Percentiles rank a stretch among this genome's conserved stretches.
Evolutionary conservation across 1,140 invertebrate species (phyloP).

Genomic region (Atta cephalotes): DNA sequence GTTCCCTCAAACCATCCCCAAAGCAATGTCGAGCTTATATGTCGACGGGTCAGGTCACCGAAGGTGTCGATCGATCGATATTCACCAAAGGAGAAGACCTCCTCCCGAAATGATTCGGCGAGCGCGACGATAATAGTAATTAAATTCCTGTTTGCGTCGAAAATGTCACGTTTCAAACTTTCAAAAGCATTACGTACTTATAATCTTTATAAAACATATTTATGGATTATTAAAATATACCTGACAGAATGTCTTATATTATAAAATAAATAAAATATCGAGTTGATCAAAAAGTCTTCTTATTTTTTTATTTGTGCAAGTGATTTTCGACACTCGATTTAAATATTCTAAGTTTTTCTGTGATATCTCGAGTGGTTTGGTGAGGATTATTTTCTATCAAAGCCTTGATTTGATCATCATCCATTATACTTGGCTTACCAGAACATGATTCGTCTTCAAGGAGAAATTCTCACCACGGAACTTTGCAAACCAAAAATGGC

Average conservation of each 20-base stretch:
- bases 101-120: conserved; percentile 10
- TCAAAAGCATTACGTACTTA: background rate
- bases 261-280: too few relatives aligned
- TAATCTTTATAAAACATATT: background rate
- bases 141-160: conserved; percentile 36
- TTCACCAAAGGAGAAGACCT: conserved; percentile 20
- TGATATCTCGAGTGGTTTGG: too few relatives aligned
- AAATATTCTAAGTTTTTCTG: too few relatives aligned
- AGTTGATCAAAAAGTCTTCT: too few relatives aligned
- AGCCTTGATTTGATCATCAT: too few relatives aligned
- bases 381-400: too few relatives aligned
- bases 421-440: too few relatives aligned
- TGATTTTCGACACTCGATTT: too few relatives aligned
- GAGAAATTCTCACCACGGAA: too few relatives aligned
- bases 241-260: background rate
- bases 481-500: too few relatives aligned
- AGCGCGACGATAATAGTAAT: conserved; percentile 44
- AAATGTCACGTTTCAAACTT: background rate
- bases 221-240: background rate
- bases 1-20: conserved; percentile 54
- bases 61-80: conserved; percentile 64
- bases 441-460: too few relatives aligned
- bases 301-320: too few relatives aligned
- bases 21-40: conserved; percentile 41
- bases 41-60: conserved; percentile 45